Conservation (phyloP, 2,113 vertebrate species). For the Rhipidura dahli region DNA sequence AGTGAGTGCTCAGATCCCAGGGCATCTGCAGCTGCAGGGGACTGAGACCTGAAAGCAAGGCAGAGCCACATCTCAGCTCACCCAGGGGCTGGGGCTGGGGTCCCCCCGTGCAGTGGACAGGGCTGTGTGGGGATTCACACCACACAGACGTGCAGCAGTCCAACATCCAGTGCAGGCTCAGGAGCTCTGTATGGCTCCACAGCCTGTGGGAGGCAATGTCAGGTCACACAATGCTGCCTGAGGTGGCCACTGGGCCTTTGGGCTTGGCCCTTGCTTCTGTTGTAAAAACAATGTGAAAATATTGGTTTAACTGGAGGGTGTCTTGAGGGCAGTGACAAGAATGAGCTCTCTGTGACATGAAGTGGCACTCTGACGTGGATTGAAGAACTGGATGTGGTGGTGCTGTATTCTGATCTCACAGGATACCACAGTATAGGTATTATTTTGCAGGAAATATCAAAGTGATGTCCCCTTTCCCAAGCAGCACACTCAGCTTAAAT, state of each 20-base stretch:
- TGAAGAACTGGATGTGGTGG: not conserved
- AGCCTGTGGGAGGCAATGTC: not conserved
- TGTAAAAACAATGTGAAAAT: not conserved
- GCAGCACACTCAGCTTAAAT: not conserved
- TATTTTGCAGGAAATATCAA: not conserved
- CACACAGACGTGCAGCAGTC: not conserved
- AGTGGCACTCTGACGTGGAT: not conserved
- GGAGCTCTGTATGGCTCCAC: not conserved
- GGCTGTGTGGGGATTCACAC: not conserved
- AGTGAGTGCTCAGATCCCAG: not conserved
- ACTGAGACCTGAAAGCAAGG: not conserved
- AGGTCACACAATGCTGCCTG: not conserved
- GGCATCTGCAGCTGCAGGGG: not conserved
- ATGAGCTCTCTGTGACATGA: not conserved
- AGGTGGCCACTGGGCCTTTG: not conserved
- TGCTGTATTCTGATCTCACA: not conserved
- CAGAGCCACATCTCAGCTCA: not conserved
- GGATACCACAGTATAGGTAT: not conserved
- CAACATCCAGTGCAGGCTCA: not conserved
- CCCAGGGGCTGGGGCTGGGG: not conserved
- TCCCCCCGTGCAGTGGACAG: accelerated
- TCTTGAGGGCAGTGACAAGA: not conserved
- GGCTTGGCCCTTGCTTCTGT: not conserved
- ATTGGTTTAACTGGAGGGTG: not conserved
- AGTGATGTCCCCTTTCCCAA: not conserved